Evolutionary conservation across 2,888 invertebrate genomes (phyloP), one percentile per base, ranked within the genome.

Genomic region (Elysia crispata): DNA sequence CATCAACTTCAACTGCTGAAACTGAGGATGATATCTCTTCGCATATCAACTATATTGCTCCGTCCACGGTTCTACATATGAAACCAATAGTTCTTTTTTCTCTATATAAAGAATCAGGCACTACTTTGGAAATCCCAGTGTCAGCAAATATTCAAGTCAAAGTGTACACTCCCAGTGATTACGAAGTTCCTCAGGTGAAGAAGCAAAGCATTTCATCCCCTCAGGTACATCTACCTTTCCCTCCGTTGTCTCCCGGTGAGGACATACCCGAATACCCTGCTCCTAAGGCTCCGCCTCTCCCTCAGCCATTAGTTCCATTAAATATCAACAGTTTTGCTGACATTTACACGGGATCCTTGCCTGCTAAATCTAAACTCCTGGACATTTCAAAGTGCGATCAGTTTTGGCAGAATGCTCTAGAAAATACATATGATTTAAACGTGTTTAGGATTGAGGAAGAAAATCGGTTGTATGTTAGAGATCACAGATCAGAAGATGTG

Each of bases 91-190:
- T 89, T 5, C 83, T 84, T 8, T 86, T 84, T 0, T 87, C 87
- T 3, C 87, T 88, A 0, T 85, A 82, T 50, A 85, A 86, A 41
- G 83, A 86, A 67, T 72, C 83, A 25, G 86, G 86, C 11, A 83
- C 85, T 1, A 83, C 82, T 6, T 87, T 86, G 87, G 85, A 83
- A 60, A 81, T 89, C 18, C 85, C 88, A n/a, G 79, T 85, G 1
- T 82, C 84, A 75, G 81, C 86, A 1, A 85, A 86, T 54, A 66
- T 86, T 8, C 66, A 81, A 28, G 83, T 86, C 0, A 76, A 80
- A 49, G 49, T 66, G 28, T 83, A 81, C 54, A 64, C 73, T 1
- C 77, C 66, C 18, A 77, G 79, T 50, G 85, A 86, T 25, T 84
- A 85, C 49, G 85, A 83, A 57, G 77, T 83, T 64, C 86, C 86